Evolutionary conservation across 1,140 invertebrate species (phyloP).

Genomic region (Dolichoris vasculosae): DNA sequence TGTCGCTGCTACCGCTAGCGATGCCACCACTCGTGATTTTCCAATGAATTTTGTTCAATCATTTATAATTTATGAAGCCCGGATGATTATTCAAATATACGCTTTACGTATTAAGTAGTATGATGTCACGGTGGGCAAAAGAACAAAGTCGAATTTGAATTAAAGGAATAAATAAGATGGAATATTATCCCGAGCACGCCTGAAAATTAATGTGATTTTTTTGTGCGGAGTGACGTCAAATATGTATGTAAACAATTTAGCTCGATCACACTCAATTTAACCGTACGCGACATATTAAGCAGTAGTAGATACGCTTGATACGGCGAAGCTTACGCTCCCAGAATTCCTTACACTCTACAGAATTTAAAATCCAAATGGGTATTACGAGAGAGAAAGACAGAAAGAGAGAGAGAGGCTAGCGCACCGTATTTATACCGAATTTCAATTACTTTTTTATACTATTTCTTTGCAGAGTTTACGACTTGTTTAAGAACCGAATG

Average conservation of each 20-base stretch:
- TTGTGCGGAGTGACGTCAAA: conserved; percentile 45
- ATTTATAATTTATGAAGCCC: conserved; percentile 44
- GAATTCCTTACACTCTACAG: conserved; percentile 13
- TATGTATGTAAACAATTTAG: conserved; percentile 51
- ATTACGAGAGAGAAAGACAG: not conserved
- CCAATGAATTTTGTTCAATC: conserved; percentile 37
- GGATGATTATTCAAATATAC: conserved; percentile 43
- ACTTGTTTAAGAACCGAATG: conserved; percentile 9
- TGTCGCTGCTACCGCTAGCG: not conserved
- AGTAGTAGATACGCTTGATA: conserved; percentile 34
- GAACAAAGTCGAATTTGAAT: conserved; percentile 40
- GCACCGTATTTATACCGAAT: not conserved
- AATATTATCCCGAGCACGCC: conserved; percentile 2
- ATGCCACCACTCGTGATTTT: conserved; percentile 9
- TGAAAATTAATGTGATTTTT: conserved; percentile 44
- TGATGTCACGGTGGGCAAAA: conserved; percentile 34
- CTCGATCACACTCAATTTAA: conserved; percentile 51
- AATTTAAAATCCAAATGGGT: conserved; percentile 27
- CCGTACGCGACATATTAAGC: conserved; percentile 35
- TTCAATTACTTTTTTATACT: conserved; percentile 17
- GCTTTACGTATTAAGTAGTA: conserved; percentile 17
- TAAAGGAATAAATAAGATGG: conserved; percentile 15
- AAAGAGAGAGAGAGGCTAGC: not conserved
- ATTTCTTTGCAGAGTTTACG: not conserved
- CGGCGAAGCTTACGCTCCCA: not conserved